Evolutionary conservation across 2,888 invertebrate species (phyloP), one percentile per base, ranked within the genome.

Genomic region (Drosophila hawaiiensis): DNA sequence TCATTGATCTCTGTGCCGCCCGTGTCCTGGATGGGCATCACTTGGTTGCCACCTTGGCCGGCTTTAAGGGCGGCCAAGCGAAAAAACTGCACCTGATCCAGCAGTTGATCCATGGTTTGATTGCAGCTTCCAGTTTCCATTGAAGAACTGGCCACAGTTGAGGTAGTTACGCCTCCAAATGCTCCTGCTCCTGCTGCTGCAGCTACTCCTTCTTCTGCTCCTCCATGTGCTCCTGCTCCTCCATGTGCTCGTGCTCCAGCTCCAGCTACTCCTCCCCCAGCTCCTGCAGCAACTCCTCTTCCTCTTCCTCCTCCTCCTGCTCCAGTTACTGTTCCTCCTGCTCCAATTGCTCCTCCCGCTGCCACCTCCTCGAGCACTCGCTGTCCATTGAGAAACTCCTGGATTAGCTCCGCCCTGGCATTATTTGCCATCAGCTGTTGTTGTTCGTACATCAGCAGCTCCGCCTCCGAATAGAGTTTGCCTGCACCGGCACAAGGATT

Each of bases 1-100:
- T 97, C 97, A 90, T 97, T 96, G 6, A 97, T 97, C 93, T 96
- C 96, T 43, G 87, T 86, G 47, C 91, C 92, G 1, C 92, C 92
- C 4, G 92, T 89, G 62, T 93, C 93, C 59, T 91, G 91, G 28
- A 93, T 92, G 10, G 92, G 91, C 1, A 87, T 80, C n/a, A 84
- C 82, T 59, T 91, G 81, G 55, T 83, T 80, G 16, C 88, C 89
- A 1, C 90, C 92, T 47, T 89, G 89, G 0, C 85, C 89, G 2
- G 76, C 83, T 68, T 91, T 92, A 89, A 84, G 91, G 91, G 91
- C 91, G 47, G 86, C 68, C 78, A 89, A 83, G 56, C 85, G 91
- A 94, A 92, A 90, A 94, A 93, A 91, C 93, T 90, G 74, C 22
- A 78, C 82, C 19, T 76, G 59, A 1, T 88, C 80, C 10, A 74